Evolutionary conservation across 2,797 vertebrate genomes (phyloP), one percentile per base, ranked within the genome.

Genomic region (Sebastes trivittatus): DNA sequence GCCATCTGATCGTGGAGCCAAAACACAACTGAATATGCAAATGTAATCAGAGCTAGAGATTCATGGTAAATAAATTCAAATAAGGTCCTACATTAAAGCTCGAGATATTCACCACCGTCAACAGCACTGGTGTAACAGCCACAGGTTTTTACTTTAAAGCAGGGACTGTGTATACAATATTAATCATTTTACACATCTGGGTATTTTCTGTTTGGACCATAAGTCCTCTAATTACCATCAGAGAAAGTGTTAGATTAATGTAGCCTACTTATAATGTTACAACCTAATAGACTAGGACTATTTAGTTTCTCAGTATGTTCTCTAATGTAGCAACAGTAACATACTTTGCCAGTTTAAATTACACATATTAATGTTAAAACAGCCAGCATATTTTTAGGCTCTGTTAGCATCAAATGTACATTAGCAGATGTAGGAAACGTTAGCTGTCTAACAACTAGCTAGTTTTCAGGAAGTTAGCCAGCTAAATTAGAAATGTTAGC

Each of bases 1-100:
- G 83, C 87, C 85, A 91, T 92, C 89, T 92, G 85, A 94, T 94
- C 70, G 84, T 18, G 54, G 81, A 91, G 86, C 85, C 87, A 90
- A 90, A 90, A 88, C 86, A 84, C 89, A 86, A 87, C 75, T 78
- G 80, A 86, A 86, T 88, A 90, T 91, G 84, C 73, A 91, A 91
- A 94, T 93, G 84, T 82, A 86, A 91, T 89, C 90, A 88, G 82
- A 71, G 80, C 77, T 54, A 68, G 36, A 86, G 84, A 89, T 81
- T 86, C 71, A 69, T 86, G 86, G 83, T 88, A 92, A 88, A 89
- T 85, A 83, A 76, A 90, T 87, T 80, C 82, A 86, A 65, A 80
- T 84, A 82, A 83, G 80, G 72, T 73, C 66, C 60, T 23, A 79
- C 68, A 81, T 87, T 80, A 77, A 80, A 81, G 77, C 79, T 72